A percentile compares a stretch with the other conserved stretches of the same genome.
Evolutionary conservation across 2,797 vertebrate species (phyloP).

Genomic region (Sebastes minor): DNA sequence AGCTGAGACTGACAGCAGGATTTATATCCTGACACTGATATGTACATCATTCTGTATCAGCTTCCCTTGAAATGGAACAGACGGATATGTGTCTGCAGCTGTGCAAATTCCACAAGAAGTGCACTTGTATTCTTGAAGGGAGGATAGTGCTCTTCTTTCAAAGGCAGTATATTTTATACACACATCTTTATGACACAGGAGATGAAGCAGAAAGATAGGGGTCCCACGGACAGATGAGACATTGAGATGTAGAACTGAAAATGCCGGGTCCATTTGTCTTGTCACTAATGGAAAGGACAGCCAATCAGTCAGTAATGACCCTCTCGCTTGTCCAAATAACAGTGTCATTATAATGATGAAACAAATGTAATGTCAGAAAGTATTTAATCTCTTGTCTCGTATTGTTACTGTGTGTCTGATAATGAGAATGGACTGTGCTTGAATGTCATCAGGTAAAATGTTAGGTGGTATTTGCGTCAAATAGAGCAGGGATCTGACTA

Average conservation of each 20-base stretch:
- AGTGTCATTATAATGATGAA: conserved; percentile 37
- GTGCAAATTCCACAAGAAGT: conserved; percentile 49
- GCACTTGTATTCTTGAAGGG: conserved; percentile 32
- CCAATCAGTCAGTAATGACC: conserved; percentile 36
- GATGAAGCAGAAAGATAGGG: conserved; percentile 25
- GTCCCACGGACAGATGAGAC: conserved; percentile 21
- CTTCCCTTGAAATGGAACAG: conserved; percentile 43
- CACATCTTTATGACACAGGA: conserved; percentile 31
- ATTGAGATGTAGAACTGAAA: conserved; percentile 35
- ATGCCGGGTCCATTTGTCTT: conserved; percentile 35
- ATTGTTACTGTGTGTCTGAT: conserved; percentile 31
- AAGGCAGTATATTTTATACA: conserved; percentile 17
- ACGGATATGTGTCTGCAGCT: conserved; percentile 64
- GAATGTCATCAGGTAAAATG: conserved; percentile 6
- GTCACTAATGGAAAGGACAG: conserved; percentile 22
- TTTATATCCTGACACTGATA: conserved; percentile 75
- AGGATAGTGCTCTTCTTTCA: conserved; percentile 13
- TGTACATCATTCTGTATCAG: conserved; percentile 71
- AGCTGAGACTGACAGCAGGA: conserved; percentile 75
- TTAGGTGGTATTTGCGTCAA: neutral
- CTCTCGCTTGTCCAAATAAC: conserved; percentile 33
- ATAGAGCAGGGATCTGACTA: neutral
- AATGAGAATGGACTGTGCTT: conserved; percentile 10
- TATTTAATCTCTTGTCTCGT: conserved; percentile 27
- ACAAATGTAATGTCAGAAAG: conserved; percentile 41